Percentiles rank a stretch among this genome's conserved stretches.
phyloP scores from a whole-genome alignment of 2,797 vertebrate species.

The Fistularia commersonii region DNA sequence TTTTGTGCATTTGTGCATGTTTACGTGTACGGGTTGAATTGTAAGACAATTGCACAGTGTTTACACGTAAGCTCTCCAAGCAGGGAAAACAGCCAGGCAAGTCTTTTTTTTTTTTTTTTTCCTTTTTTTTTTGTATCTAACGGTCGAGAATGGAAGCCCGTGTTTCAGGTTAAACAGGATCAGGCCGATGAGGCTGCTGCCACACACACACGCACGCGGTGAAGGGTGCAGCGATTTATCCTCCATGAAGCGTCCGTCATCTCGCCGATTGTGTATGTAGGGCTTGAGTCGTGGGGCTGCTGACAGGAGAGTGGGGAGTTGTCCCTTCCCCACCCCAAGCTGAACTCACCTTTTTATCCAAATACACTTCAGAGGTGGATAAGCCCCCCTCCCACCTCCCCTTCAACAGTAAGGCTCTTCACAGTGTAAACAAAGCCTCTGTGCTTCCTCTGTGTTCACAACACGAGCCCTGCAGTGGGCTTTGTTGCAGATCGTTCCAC shows the following conservation, averaged over 20 bases:
- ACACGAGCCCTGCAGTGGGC: slow-evolving; percentile 50
- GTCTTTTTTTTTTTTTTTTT: slow-evolving; percentile 4
- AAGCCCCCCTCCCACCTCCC: slow-evolving; percentile 32
- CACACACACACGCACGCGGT: background rate
- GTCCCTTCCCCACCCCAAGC: slow-evolving; percentile 17
- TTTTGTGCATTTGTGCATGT: slow-evolving; percentile 47
- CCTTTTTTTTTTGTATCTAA: slow-evolving; percentile 24
- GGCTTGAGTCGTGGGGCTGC: slow-evolving; percentile 9
- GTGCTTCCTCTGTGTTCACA: slow-evolving; percentile 64
- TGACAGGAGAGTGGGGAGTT: slow-evolving; percentile 15
- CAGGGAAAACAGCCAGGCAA: slow-evolving; percentile 36
- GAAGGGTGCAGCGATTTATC: slow-evolving; percentile 20
- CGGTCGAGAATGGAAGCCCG: slow-evolving; percentile 36
- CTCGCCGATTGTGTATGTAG: background rate
- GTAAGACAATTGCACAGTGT: slow-evolving; percentile 60
- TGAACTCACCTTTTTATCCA: slow-evolving; percentile 44
- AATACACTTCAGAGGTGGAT: slow-evolving; percentile 63
- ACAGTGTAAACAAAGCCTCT: slow-evolving; percentile 59
- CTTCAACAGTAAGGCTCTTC: slow-evolving; percentile 31
- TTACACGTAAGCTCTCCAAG: slow-evolving; percentile 57
- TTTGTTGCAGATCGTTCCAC: slow-evolving; percentile 49
- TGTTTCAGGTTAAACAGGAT: slow-evolving; percentile 72
- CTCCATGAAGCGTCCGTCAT: background rate
- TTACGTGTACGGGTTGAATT: slow-evolving; percentile 22
- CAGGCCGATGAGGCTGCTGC: slow-evolving; percentile 42